These are phyloP conservation scores for Stomatorhinus walkeri DNA, from an alignment of 2,797 vertebrate species.

Conservation along the genomic window DNA sequence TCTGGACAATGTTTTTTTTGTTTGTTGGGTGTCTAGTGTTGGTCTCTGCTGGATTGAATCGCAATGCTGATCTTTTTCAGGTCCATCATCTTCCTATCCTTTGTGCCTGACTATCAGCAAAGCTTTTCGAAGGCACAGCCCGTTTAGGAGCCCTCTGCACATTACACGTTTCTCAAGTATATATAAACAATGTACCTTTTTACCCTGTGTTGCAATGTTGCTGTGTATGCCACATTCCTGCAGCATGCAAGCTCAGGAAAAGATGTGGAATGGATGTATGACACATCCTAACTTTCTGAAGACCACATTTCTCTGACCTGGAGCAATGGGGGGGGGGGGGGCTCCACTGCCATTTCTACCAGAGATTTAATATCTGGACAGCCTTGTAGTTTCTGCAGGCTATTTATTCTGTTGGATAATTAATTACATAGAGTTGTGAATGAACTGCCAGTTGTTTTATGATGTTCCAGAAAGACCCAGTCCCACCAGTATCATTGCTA, in stretches of 20 bases:
- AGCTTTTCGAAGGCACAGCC: not conserved
- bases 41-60: not conserved
- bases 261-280: not conserved
- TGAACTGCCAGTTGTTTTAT: not conserved
- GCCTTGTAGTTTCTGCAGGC: not conserved
- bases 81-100: not conserved
- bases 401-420: not conserved
- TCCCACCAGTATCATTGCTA: not conserved
- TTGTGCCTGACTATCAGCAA: not conserved
- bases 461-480: not conserved
- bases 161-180: not conserved
- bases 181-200: not conserved
- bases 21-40: not conserved
- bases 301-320: not conserved
- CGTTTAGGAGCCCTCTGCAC: not conserved
- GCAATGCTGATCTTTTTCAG: not conserved
- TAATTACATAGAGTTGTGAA: not conserved
- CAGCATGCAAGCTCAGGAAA: slow-evolving; percentile 6
- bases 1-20: not conserved
- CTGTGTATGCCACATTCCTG: not conserved
- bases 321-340: not conserved
- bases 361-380: not conserved
- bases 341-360: not conserved
- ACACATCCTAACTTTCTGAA: not conserved
- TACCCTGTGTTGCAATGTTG: not conserved